Base-by-base conservation (phyloP, 1,140 invertebrate species). In the Riptortus pedestris region DNA sequence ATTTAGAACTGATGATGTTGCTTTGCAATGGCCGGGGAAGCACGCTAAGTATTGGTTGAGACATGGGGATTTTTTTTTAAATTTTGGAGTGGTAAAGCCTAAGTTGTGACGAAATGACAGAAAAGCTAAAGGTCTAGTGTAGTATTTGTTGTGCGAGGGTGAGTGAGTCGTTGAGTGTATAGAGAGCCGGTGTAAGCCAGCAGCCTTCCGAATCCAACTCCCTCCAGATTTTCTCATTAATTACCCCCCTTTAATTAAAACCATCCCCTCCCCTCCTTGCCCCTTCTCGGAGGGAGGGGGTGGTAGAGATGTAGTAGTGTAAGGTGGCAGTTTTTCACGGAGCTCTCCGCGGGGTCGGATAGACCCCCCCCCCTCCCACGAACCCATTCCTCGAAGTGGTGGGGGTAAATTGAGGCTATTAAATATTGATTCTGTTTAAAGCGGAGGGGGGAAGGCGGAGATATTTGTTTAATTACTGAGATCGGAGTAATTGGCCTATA, bases 341-440 rank as follows among this genome's bases (percentile, higher is more conserved):
- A 14, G 5, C 5, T 38, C 5, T 14, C 31, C 5, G 20, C n/a
- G 48, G 51, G 48, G 48, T 14, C 7, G 3, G 18, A 55, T 5
- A 38, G 5, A 7, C 31, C 31, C 31, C 31, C 31, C 31, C 14
- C 14, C 31, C 14, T 14, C 31, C 14, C 31, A 14, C 14, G 5
- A 5, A 14, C 31, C 31, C 5, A 14, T 14, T 38, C 14, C 31
- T 5, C 5, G 31, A 38, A 38, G 31, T 38, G 31, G 51, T 55
- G 51, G 51, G 51, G 51, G 51, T 55, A 55, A 55, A 55, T 55
- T 55, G 51, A 55, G 51, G 51, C 51, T 55, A 55, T 55, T 55
- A 55, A 55, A 55, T 55, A 55, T 55, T 55, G 51, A 55, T 55
- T 55, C 51, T 55, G 51, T 38, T 38, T 38, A 38, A 38, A 38